Conservation (phyloP, 2,888 invertebrate genomes). For the Amiota mariae region DNA sequence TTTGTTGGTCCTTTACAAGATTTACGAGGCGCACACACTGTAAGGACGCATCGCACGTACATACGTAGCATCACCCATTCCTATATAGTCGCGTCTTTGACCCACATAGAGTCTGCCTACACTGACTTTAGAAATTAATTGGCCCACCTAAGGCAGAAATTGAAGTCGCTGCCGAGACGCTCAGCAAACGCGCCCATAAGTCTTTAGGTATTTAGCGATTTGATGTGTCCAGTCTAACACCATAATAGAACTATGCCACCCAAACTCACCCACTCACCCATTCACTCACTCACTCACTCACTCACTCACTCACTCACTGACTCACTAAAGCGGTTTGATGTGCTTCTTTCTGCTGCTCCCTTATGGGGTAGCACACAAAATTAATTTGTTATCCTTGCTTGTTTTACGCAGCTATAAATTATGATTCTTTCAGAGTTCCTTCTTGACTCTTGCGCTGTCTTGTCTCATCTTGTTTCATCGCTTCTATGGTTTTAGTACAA, state of each 20-base stretch:
- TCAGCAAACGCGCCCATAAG: slow-evolving; percentile 56
- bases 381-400: slow-evolving; percentile 69
- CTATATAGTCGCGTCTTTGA: background rate
- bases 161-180: slow-evolving; percentile 44
- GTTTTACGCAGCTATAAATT: slow-evolving; percentile 68
- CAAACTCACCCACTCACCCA: too few relatives aligned
- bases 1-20: slow-evolving; percentile 52
- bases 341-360: background rate
- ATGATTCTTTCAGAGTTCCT: slow-evolving; percentile 50
- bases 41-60: slow-evolving; percentile 20
- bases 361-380: slow-evolving; percentile 56
- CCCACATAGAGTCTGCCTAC: slow-evolving; percentile 35
- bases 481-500: too few relatives aligned
- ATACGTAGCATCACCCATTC: background rate
- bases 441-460: background rate
- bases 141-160: slow-evolving; percentile 65
- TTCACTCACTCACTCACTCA: too few relatives aligned
- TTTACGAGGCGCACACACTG: slow-evolving; percentile 56
- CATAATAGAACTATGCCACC: background rate
- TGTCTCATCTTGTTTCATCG: background rate
- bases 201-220: slow-evolving; percentile 40
- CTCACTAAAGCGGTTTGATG: background rate
- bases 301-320: too few relatives aligned
- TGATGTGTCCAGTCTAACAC: background rate
- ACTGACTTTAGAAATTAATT: slow-evolving; percentile 69